phyloP scores from a whole-genome alignment of 1,140 invertebrate genomes.

The Stegodyphus mimosarum region DNA sequence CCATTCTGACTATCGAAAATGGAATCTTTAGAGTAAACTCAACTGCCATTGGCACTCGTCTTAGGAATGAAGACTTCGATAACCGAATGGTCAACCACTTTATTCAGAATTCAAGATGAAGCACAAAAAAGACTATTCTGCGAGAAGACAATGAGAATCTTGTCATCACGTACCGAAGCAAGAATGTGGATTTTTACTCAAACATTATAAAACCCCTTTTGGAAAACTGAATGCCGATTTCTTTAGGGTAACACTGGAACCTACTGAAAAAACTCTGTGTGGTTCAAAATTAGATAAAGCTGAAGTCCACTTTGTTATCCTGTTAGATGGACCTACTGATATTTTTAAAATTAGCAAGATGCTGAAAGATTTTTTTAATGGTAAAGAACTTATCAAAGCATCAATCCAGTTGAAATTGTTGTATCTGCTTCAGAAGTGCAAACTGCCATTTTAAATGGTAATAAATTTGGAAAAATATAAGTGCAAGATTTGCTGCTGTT shows the following conservation, averaged over 20 bases:
- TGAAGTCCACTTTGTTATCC: conserved; percentile 72
- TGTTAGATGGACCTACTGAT: conserved; percentile 75
- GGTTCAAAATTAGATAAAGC: conserved; percentile 67
- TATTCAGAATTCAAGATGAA: conserved; percentile 96
- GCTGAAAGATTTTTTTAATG: conserved; percentile 36
- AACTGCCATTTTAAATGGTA: conserved; percentile 89
- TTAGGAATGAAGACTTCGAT: conserved; percentile 98
- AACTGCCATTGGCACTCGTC: conserved; percentile 95
- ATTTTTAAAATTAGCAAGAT: conserved; percentile 75
- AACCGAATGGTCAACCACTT: conserved; percentile 96
- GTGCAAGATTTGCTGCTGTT: conserved; percentile 90
- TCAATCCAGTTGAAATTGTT: too few relatives aligned
- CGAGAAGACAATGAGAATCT: conserved; percentile 93
- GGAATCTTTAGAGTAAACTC: conserved; percentile 96
- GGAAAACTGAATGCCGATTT: conserved; percentile 94
- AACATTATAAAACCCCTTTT: conserved; percentile 91
- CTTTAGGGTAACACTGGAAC: conserved; percentile 88
- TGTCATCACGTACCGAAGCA: conserved; percentile 93
- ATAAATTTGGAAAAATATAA: conserved; percentile 87
- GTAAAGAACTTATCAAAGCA: too few relatives aligned
- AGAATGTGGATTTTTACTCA: conserved; percentile 93
- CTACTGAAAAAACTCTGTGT: conserved; percentile 84
- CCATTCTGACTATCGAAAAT: conserved; percentile 93
- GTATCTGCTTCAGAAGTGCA: conserved; percentile 74
- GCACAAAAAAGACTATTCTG: conserved; percentile 88